Conservation (phyloP, 1,140 invertebrate genomes). For the Trachymyrmex cornetzi region DNA sequence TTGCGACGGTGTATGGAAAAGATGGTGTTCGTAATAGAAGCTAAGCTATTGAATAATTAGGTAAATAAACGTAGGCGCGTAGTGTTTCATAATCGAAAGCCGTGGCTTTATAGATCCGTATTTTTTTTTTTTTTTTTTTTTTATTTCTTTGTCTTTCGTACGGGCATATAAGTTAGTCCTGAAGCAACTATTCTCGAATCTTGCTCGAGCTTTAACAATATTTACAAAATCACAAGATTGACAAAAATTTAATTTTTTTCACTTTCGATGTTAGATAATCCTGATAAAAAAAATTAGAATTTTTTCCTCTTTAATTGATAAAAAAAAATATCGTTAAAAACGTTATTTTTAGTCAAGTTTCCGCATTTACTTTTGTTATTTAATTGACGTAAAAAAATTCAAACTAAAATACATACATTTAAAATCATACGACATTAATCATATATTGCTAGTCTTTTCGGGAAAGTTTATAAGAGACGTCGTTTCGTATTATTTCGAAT, state of each 20-base stretch:
- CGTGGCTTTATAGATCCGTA: background rate
- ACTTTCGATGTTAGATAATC: background rate
- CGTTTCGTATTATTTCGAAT: background rate
- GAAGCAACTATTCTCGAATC: conserved; percentile 28
- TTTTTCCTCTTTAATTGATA: background rate
- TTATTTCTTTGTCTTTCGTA: conserved; percentile 25
- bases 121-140: conserved; percentile 45
- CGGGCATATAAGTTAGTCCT: conserved; percentile 5
- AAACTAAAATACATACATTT: background rate
- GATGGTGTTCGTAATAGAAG: conserved; percentile 35
- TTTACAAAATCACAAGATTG: background rate
- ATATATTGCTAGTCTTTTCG: background rate
- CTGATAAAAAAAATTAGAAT: background rate
- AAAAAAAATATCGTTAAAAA: background rate
- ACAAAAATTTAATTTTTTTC: background rate
- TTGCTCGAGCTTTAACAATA: background rate
- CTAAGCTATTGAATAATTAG: conserved; percentile 32
- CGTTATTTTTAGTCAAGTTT: background rate
- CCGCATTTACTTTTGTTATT: background rate
- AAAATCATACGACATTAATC: background rate
- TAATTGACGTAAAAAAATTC: background rate
- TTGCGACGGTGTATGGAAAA: conserved; percentile 19
- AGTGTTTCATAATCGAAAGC: conserved; percentile 18
- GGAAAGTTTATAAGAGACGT: background rate
- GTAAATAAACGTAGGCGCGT: conserved; percentile 21